These are phyloP conservation scores for Drosophila busckii DNA, from an alignment of 1,140 invertebrate genomes.

Conservation along the genomic window DNA sequence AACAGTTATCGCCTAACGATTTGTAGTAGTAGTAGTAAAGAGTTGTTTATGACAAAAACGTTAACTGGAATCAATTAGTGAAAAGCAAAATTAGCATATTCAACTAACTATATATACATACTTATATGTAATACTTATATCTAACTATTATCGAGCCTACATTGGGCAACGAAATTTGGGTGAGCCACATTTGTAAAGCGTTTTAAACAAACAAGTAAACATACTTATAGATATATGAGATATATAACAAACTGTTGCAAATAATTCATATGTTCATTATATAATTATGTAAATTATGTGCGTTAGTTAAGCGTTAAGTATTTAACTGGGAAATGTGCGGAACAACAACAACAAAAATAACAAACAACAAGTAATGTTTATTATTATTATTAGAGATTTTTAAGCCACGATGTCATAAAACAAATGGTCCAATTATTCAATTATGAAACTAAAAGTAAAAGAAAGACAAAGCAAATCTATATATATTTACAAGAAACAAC, in stretches of 20 bases:
- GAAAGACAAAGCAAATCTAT: constrained; percentile 30
- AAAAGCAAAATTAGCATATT: constrained; percentile 52
- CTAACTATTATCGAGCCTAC: constrained; percentile 37
- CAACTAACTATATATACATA: constrained; percentile 31
- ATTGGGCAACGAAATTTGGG: constrained; percentile 52
- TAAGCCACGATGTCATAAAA: constrained; percentile 66
- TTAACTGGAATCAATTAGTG: constrained; percentile 68
- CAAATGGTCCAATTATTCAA: constrained; percentile 78
- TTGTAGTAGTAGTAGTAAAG: constrained; percentile 27
- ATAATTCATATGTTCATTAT: constrained; percentile 44
- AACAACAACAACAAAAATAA: no score
- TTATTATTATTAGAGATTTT: constrained; percentile 45
- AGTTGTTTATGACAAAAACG: constrained; percentile 30
- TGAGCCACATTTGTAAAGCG: constrained; percentile 59
- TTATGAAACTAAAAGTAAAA: constrained; percentile 57
- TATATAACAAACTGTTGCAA: constrained; percentile 53
- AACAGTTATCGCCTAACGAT: constrained; percentile 53
- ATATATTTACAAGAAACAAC: constrained; percentile 36
- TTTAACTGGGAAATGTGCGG: constrained; percentile 69
- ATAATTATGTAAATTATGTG: constrained; percentile 46
- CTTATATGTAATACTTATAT: constrained; percentile 33
- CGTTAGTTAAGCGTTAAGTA: constrained; percentile 45
- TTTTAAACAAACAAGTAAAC: constrained; percentile 43
- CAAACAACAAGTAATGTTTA: constrained; percentile 48
- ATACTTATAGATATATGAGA: constrained; percentile 22